Evolutionary conservation across 2,113 vertebrate species (phyloP).

Genomic region (Hiodon alosoides): DNA sequence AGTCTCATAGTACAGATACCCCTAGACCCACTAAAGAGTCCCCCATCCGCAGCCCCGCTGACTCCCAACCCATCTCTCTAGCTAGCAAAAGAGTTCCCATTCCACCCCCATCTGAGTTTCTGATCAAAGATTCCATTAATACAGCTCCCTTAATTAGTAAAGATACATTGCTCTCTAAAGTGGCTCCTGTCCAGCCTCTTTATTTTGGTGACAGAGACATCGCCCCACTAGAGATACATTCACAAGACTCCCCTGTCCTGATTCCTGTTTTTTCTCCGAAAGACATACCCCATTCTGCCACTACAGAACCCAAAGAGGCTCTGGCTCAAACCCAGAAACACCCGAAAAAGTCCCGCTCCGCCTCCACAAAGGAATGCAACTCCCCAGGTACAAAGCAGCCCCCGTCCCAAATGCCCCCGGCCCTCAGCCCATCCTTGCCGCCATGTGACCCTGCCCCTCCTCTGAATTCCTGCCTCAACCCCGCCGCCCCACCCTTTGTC

Average conservation of each 20-base stretch:
- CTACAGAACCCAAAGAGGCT: too few species aligned
- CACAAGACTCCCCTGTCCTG: background rate
- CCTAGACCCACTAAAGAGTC: conserved; percentile 1
- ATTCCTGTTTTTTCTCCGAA: too few species aligned
- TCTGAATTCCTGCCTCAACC: conserved; percentile 45
- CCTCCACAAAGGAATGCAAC: conserved; percentile 15
- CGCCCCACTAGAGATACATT: background rate
- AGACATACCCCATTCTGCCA: too few species aligned
- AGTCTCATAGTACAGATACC: too few species aligned
- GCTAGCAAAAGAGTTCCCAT: conserved; percentile 28
- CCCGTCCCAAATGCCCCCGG: conserved; percentile 24
- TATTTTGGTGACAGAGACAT: background rate
- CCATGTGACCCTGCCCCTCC: conserved; percentile 16
- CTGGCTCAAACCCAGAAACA: background rate
- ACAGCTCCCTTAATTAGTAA: background rate
- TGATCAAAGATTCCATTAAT: conserved; percentile 41
- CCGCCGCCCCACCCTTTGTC: conserved; percentile 52
- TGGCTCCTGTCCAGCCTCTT: conserved; percentile 1
- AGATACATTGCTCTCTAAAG: background rate
- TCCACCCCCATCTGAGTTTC: conserved; percentile 44
- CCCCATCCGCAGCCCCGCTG: conserved; percentile 2
- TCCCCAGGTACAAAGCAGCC: conserved; percentile 10
- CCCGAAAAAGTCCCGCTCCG: background rate
- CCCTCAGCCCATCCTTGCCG: conserved; percentile 16
- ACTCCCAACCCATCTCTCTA: background rate